Evolutionary conservation across 2,888 invertebrate species (phyloP).

Genomic region (Ectobius pallidus): DNA sequence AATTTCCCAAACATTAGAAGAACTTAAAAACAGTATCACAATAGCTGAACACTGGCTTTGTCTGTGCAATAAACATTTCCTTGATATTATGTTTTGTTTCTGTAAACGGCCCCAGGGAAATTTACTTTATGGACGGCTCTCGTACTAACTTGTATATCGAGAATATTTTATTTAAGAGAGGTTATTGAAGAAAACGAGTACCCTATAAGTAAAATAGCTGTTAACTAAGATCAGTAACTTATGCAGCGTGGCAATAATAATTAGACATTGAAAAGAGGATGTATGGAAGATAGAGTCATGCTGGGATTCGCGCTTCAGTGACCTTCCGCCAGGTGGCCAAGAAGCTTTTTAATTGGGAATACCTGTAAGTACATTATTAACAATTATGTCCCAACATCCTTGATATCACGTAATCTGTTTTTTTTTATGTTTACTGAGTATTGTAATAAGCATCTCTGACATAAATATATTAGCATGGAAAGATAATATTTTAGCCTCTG

Average conservation of each 20-base stretch:
- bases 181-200: too few relatives aligned
- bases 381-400: slow-evolving; percentile 4
- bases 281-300: slow-evolving; percentile 8
- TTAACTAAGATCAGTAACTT: too few relatives aligned
- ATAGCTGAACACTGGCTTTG: too few relatives aligned
- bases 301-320: slow-evolving; percentile 11
- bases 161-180: too few relatives aligned
- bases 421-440: not conserved
- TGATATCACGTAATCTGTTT: not conserved
- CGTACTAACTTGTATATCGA: too few relatives aligned
- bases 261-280: slow-evolving; percentile 8
- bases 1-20: too few relatives aligned
- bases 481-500: slow-evolving; percentile 15
- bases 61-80: too few relatives aligned
- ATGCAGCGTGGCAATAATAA: not conserved
- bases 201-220: too few relatives aligned
- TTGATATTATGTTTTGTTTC: too few relatives aligned
- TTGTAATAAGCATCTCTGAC: not conserved
- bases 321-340: slow-evolving; percentile 19
- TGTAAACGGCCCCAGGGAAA: too few relatives aligned
- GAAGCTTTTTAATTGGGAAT: slow-evolving; percentile 17
- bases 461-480: not conserved
- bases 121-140: too few relatives aligned
- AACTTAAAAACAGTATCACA: too few relatives aligned
- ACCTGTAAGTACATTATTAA: not conserved